Evolutionary conservation across 2,113 vertebrate species (phyloP).

Genomic region (Peromyscus maniculatus): DNA sequence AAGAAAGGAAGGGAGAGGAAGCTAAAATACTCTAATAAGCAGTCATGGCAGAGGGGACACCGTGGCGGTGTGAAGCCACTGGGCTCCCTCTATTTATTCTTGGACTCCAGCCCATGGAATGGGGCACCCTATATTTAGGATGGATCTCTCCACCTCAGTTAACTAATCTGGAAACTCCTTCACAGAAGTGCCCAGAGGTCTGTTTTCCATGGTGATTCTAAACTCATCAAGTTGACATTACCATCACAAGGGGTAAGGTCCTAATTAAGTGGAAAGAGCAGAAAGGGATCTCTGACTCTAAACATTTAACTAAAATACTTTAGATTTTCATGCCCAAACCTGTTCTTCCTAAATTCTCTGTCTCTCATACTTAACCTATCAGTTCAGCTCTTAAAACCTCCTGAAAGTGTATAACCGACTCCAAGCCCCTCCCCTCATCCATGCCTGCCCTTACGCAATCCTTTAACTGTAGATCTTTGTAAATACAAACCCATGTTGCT

Average conservation of each 20-base stretch:
- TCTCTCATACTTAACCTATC: background rate
- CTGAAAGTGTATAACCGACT: background rate
- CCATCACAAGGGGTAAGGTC: background rate
- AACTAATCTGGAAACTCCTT: background rate
- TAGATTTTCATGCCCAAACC: constrained; percentile 37
- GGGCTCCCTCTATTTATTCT: background rate
- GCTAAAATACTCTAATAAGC: background rate
- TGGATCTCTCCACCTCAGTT: background rate
- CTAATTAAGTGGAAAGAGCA: background rate
- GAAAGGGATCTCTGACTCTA: background rate
- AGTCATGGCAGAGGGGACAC: background rate
- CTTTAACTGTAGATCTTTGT: background rate
- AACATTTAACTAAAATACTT: background rate
- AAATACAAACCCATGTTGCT: background rate
- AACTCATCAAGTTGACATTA: background rate
- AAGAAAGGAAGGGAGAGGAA: background rate
- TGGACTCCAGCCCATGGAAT: background rate
- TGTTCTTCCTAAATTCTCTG: constrained; percentile 26
- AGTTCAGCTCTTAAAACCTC: background rate
- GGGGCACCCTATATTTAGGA: background rate
- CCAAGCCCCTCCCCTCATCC: background rate
- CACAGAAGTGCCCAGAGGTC: background rate
- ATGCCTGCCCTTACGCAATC: background rate
- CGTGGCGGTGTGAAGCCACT: background rate
- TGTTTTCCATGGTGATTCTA: background rate